Percentiles rank a stretch among this genome's conserved stretches.
Evolutionary conservation across 2,888 invertebrate species (phyloP).

Genomic region (Agrochola macilenta): DNA sequence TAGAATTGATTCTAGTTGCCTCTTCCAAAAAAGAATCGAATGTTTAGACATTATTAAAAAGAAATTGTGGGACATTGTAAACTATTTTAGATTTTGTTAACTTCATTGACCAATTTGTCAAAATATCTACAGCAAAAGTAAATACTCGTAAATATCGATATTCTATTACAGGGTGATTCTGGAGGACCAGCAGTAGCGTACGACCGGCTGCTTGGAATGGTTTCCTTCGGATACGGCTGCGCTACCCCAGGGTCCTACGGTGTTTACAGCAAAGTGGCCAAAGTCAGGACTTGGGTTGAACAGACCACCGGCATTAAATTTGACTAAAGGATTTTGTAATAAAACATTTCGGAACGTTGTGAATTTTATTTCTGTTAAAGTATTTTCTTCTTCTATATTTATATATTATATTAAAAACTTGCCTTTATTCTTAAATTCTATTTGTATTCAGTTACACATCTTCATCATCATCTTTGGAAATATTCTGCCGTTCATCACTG

Average conservation of each 20-base stretch:
- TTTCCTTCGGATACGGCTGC: constrained; percentile 88
- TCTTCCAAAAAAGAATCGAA: neutral
- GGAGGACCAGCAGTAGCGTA: constrained; percentile 85
- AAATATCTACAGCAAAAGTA: neutral
- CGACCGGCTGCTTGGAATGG: constrained; percentile 84
- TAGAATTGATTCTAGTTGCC: neutral
- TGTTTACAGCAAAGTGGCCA: constrained; percentile 86
- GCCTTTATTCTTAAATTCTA: neutral
- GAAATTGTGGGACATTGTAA: too few species aligned
- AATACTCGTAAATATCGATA: neutral
- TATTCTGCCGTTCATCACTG: neutral
- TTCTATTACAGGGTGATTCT: constrained; percentile 84
- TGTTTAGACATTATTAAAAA: neutral
- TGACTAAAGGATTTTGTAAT: constrained; percentile 68
- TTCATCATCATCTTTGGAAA: neutral
- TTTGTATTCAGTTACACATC: neutral
- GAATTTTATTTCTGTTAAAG: constrained; percentile 37
- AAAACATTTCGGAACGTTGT: constrained; percentile 52
- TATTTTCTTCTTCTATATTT: neutral
- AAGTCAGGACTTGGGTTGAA: constrained; percentile 84
- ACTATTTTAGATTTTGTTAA: neutral
- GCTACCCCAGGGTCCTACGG: constrained; percentile 86
- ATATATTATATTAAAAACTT: neutral
- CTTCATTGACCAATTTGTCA: neutral
- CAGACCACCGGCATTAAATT: constrained; percentile 78